phyloP scores from a whole-genome alignment of 2,113 vertebrate species.

The Nothobranchius kuhntae region DNA sequence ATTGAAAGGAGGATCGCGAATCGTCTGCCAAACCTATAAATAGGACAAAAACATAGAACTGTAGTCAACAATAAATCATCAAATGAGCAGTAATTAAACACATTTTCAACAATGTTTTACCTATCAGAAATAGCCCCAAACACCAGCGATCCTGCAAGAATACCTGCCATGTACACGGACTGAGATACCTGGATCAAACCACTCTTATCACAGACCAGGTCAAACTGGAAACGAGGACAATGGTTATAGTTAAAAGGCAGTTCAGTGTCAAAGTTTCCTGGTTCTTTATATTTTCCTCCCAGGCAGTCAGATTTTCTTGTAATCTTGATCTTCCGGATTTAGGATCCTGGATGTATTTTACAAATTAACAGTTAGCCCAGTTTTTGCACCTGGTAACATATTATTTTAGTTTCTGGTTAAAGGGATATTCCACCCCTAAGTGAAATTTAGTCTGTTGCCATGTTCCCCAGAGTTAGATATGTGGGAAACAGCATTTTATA shows the following conservation, averaged over 20 bases:
- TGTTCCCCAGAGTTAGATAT: too few species aligned
- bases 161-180: slow-evolving; percentile 85
- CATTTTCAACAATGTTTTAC: slow-evolving; percentile 53
- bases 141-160: slow-evolving; percentile 80
- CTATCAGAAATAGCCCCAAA: slow-evolving; percentile 85
- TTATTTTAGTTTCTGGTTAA: too few species aligned
- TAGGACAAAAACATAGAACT: background rate
- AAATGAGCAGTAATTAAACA: background rate
- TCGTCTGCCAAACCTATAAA: slow-evolving; percentile 83
- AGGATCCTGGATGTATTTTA: too few species aligned
- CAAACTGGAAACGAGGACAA: slow-evolving; percentile 78
- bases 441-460: too few species aligned
- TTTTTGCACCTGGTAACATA: too few species aligned
- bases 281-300: too few species aligned
- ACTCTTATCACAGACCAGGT: slow-evolving; percentile 84
- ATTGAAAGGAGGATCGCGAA: slow-evolving; percentile 76
- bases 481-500: too few species aligned
- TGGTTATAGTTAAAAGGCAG: background rate
- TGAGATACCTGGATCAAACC: slow-evolving; percentile 79
- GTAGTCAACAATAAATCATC: too few species aligned
- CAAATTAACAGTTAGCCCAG: too few species aligned
- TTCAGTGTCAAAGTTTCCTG: background rate
- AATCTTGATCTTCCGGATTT: too few species aligned
- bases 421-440: too few species aligned
- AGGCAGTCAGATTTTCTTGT: too few species aligned